These are phyloP conservation scores for Endotricha flammealis DNA, from an alignment of 2,888 invertebrate genomes.

Conservation along the genomic window DNA sequence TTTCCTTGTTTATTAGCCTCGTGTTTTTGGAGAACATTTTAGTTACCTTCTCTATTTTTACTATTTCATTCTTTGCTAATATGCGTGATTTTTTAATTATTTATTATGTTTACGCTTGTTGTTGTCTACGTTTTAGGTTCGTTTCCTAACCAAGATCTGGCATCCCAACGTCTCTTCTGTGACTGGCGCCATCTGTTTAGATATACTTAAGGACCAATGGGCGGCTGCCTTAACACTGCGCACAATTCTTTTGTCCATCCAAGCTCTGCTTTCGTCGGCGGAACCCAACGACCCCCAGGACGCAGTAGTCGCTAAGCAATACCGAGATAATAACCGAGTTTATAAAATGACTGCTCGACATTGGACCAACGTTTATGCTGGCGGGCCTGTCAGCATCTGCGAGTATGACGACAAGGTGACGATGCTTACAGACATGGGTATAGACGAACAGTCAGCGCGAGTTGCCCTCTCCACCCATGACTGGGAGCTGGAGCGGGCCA, in stretches of 20 bases:
- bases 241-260: slow-evolving; percentile 96
- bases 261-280: slow-evolving; percentile 94
- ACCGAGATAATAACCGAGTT: slow-evolving; percentile 90
- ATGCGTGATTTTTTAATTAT: too few species aligned
- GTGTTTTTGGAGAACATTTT: too few species aligned
- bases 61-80: too few species aligned
- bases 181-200: slow-evolving; percentile 98
- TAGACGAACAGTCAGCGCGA: slow-evolving; percentile 92
- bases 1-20: too few species aligned
- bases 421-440: slow-evolving; percentile 95
- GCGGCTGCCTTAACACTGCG: slow-evolving; percentile 99
- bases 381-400: slow-evolving; percentile 78
- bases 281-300: slow-evolving; percentile 97
- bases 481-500: slow-evolving; percentile 95
- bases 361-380: slow-evolving; percentile 97
- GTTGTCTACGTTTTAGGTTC: slow-evolving; percentile 82
- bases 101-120: too few species aligned
- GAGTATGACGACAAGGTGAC: slow-evolving; percentile 93
- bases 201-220: slow-evolving; percentile 99
- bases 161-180: slow-evolving; percentile 99
- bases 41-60: too few species aligned
- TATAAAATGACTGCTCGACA: slow-evolving; percentile 95
- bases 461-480: slow-evolving; percentile 94
- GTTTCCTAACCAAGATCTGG: slow-evolving; percentile 99
- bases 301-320: slow-evolving; percentile 98